A percentile compares a stretch with the other conserved stretches of the same genome.
These are phyloP conservation scores for Oasisia sp. DNA, from an alignment of 2,888 invertebrate genomes.

Conservation along the genomic window DNA sequence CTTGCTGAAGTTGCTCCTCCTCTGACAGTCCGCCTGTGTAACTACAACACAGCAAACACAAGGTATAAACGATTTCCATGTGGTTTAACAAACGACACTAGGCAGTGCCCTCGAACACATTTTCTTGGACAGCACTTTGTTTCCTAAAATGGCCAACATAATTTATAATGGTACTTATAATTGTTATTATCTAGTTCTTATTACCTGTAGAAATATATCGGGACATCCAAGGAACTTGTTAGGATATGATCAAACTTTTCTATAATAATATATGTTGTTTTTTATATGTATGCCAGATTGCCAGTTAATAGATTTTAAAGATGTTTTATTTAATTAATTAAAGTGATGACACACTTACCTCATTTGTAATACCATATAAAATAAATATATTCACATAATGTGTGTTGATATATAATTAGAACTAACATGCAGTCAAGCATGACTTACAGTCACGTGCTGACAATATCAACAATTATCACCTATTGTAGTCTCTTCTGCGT, in stretches of 20 bases:
- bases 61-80: not conserved
- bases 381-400: not conserved
- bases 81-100: not conserved
- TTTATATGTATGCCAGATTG: too few species aligned
- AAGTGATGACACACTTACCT: too few species aligned
- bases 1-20: conserved; percentile 58
- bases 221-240: too few species aligned
- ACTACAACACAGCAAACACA: not conserved
- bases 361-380: too few species aligned
- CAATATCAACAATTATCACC: not conserved
- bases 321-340: too few species aligned
- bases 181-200: too few species aligned
- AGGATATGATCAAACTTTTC: too few species aligned
- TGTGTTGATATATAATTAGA: not conserved
- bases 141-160: too few species aligned
- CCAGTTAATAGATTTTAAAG: too few species aligned
- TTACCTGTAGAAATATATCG: too few species aligned
- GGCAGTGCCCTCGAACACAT: not conserved
- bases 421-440: not conserved
- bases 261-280: too few species aligned
- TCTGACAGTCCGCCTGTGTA: conserved; percentile 61
- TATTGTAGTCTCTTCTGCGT: not conserved
- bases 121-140: not conserved
- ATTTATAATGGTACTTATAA: too few species aligned
- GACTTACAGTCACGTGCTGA: not conserved